phyloP scores from a whole-genome alignment of 2,888 invertebrate species.

The Macroteleia sp. region DNA sequence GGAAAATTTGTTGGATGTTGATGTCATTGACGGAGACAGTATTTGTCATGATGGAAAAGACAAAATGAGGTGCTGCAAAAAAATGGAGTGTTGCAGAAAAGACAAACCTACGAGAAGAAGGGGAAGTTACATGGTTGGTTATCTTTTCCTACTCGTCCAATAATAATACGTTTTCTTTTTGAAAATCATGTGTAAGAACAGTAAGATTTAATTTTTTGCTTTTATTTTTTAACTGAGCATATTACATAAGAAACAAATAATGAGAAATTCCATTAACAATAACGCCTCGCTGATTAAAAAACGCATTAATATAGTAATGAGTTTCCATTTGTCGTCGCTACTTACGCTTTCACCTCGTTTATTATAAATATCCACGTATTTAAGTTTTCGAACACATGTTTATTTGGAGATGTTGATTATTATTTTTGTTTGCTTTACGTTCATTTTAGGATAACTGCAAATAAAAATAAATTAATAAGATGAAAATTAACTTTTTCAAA shows the following conservation, averaged over 20 bases:
- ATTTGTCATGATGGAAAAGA: slow-evolving; percentile 71
- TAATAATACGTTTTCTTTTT: too few relatives aligned
- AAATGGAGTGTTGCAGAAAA: slow-evolving; percentile 68
- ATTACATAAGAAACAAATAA: slow-evolving; percentile 56
- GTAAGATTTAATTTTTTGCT: too few relatives aligned
- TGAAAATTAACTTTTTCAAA: too few relatives aligned
- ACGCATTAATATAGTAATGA: slow-evolving; percentile 49
- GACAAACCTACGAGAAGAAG: slow-evolving; percentile 75
- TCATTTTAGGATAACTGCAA: too few relatives aligned
- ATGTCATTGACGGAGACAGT: slow-evolving; percentile 66
- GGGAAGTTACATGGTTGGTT: slow-evolving; percentile 82
- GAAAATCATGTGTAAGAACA: too few relatives aligned
- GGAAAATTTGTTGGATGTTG: slow-evolving; percentile 87
- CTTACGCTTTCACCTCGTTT: slow-evolving; percentile 26
- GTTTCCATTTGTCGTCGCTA: slow-evolving; percentile 18
- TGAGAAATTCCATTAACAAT: slow-evolving; percentile 52
- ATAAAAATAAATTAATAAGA: too few relatives aligned
- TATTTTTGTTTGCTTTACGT: slow-evolving; percentile 34
- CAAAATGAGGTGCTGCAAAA: slow-evolving; percentile 70
- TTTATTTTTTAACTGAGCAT: slow-evolving; percentile 38
- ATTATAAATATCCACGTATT: slow-evolving; percentile 50
- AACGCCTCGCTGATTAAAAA: slow-evolving; percentile 44
- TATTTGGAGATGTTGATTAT: slow-evolving; percentile 50
- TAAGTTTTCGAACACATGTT: slow-evolving; percentile 56
- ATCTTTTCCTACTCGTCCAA: too few relatives aligned